Evolutionary conservation across 2,113 vertebrate species (phyloP).

Genomic region (Cinclus cinclus): DNA sequence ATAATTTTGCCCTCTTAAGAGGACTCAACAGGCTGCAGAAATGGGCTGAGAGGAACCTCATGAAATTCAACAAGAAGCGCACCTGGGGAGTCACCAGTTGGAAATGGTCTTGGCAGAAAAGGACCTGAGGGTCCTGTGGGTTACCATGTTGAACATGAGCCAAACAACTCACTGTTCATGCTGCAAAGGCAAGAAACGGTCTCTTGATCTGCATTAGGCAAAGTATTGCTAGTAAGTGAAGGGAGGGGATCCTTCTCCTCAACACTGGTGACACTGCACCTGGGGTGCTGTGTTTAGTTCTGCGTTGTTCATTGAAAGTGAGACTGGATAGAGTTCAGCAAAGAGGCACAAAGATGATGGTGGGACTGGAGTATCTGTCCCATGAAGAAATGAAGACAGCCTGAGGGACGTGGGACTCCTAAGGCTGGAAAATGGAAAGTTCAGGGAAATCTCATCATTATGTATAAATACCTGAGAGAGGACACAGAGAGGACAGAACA

Average conservation of each 20-base stretch:
- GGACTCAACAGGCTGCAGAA: not conserved
- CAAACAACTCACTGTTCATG: not conserved
- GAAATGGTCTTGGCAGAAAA: not conserved
- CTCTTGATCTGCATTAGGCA: not conserved
- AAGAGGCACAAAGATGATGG: not conserved
- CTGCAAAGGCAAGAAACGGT: not conserved
- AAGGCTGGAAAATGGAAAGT: not conserved
- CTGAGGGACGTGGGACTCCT: not conserved
- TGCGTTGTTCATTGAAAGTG: not conserved
- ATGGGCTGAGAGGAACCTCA: not conserved
- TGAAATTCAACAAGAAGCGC: not conserved
- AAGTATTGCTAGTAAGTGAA: not conserved
- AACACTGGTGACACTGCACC: not conserved
- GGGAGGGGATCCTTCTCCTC: not conserved
- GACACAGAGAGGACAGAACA: not conserved
- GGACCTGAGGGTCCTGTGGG: not conserved
- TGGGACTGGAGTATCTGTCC: not conserved
- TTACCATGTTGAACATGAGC: not conserved
- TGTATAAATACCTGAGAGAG: not conserved
- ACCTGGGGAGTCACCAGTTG: not conserved
- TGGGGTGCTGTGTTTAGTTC: not conserved
- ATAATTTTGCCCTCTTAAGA: not conserved
- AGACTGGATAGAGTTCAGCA: not conserved
- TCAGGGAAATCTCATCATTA: not conserved
- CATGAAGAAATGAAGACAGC: not conserved